Evolutionary conservation across 2,888 invertebrate genomes (phyloP), one percentile per base, ranked within the genome.

Genomic region (Nyleta sp.): DNA sequence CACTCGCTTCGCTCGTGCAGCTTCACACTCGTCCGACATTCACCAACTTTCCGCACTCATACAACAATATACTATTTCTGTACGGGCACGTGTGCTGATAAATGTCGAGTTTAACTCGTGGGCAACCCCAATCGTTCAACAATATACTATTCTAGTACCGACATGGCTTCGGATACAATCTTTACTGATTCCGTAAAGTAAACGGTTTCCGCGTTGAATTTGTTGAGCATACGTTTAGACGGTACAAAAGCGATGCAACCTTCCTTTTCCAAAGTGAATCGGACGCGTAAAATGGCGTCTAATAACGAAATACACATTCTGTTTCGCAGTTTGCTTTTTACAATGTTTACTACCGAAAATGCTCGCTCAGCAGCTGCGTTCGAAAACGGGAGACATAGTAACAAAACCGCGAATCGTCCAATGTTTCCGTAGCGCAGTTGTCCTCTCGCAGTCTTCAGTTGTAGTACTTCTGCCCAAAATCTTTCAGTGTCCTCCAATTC

Each of bases 311-410:
- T 40, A 11, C n/a, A 31, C 33, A 60, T 18, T 22, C 11, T 35
- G 18, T 62, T 62, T 7, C 50, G 38, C 24, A 80, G 40, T 65
- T 80, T 71, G 65, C 53, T 74, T 60, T 80, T 75, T 10, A 80
- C 57, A 33, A 71, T 53, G 42, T 40, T 74, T 8, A 76, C 57
- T 7, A 50, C 71, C 20, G 62, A 80, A 75, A 80, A 82, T 11
- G 78, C 80, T 35, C 82, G 80, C 74, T 82, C 80, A 20, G 80
- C 79, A 64, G 75, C 68, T 31, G 79, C 82, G 42, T 82, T 82
- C 7, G 81, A 82, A 64, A 79, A 71, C 15, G 80, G 80, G 17
- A 79, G 38, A 33, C 60, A 57, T 3, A 82, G 20, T 8, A 79
- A 42, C 24, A 74, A 67, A 13, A 74, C 20, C 38, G 64, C 79